Conservation (phyloP, 2,113 vertebrate species). For the Epinephelus fuscoguttatus region DNA sequence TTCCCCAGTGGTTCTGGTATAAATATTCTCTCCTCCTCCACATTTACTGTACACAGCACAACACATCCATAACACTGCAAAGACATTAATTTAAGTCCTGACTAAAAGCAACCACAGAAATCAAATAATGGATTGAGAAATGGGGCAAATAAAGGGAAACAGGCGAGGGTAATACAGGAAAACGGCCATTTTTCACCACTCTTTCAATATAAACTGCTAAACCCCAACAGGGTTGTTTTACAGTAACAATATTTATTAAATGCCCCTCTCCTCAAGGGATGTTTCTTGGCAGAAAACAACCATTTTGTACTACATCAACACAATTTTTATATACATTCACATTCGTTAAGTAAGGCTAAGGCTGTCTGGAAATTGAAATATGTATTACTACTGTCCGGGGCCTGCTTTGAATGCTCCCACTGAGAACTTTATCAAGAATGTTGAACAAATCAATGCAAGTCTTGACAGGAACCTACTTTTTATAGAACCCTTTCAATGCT, state of each 20-base stretch:
- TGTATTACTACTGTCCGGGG: background rate
- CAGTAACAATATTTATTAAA: conserved; percentile 48
- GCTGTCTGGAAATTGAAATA: conserved; percentile 10
- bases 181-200: conserved; percentile 38
- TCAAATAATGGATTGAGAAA: conserved; percentile 58
- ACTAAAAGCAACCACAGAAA: conserved; percentile 44
- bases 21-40: conserved; percentile 12
- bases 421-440: conserved; percentile 7
- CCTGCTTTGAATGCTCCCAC: background rate
- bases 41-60: conserved; percentile 24
- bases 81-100: conserved; percentile 41
- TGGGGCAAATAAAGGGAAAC: conserved; percentile 35
- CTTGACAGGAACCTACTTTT: background rate
- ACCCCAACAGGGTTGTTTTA: conserved; percentile 39
- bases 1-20: background rate
- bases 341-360: conserved; percentile 35
- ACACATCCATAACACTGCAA: conserved; percentile 38
- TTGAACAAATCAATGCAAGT: conserved; percentile 25
- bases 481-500: background rate
- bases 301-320: conserved; percentile 34
- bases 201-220: conserved; percentile 32
- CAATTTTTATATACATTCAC: conserved; percentile 20
- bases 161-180: conserved; percentile 20
- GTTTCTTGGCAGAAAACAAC: conserved; percentile 41
- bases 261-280: conserved; percentile 13